Evolutionary conservation across 2,888 invertebrate species (phyloP), one percentile per base, ranked within the genome.

Genomic region (Xanthorhoe spadicearia): DNA sequence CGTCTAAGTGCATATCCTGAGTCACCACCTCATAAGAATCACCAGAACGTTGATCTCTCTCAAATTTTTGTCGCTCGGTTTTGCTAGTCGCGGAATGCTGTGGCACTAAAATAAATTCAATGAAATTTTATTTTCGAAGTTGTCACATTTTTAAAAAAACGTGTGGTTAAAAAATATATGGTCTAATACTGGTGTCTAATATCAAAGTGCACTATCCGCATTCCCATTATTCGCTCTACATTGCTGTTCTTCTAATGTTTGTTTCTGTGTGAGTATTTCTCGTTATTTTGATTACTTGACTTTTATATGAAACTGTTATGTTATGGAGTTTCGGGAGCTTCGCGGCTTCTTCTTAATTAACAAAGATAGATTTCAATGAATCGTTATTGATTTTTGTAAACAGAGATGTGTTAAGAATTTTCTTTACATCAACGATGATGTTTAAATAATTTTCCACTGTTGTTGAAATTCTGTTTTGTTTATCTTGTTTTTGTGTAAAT

Each of bases 311-410:
- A 75, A 67, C 52, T 77, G 74, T 68, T 76, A 77, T 77, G 79
- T 81, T 82, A 79, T 79, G 70, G 73, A 56, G 73, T 77, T 66
- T 62, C 64, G 68, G 70, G 70, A 73, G 64, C 64, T 64, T 64
- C 50, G 63, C 63, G 73, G 73, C 70, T 73, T 73, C 74, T 78
- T 77, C 74, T 80, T 82, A 75, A 77, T 75, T 69, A 73, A 75
- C 79, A 73, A 82, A 84, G 81, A 69, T 71, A 64, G 64, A 58
- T 69, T 73, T 69, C 77, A 84, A 84, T 83, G 73, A 82, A 82
- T 74, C 75, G 80, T 83, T 83, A 88, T 85, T 84, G 80, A 72
- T 70, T 66, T 50, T 70, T 71, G 76, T 77, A 73, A 76, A 77
- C 75, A 73, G 56, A 48, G 19, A 8, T 15, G 48, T 17, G n/a